phyloP scores from a whole-genome alignment of 2,888 invertebrate genomes.

The Cantharis nigra region DNA sequence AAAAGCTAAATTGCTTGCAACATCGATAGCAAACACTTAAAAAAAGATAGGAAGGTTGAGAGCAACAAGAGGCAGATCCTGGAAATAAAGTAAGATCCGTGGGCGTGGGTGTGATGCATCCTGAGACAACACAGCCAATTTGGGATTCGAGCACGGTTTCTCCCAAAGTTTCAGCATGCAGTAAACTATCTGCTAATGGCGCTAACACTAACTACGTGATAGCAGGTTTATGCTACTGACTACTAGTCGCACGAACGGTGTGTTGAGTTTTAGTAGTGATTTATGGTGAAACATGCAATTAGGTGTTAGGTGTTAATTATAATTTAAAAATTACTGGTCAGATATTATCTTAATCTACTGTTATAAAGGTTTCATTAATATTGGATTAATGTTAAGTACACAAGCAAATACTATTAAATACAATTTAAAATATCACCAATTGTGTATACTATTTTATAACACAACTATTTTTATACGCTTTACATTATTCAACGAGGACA shows the following conservation, averaged over 20 bases:
- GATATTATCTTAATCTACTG: slow-evolving; percentile 17
- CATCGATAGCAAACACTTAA: slow-evolving; percentile 37
- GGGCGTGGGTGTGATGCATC: slow-evolving; percentile 50
- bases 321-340: slow-evolving; percentile 13
- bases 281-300: slow-evolving; percentile 42
- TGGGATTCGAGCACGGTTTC: slow-evolving; percentile 42
- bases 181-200: slow-evolving; percentile 40
- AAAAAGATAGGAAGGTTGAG: slow-evolving; percentile 24
- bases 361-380: slow-evolving; percentile 33
- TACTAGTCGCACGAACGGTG: slow-evolving; percentile 43
- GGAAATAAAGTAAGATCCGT: slow-evolving; percentile 39
- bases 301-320: slow-evolving; percentile 30
- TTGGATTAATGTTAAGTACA: slow-evolving; percentile 15
- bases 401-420: slow-evolving; percentile 46
- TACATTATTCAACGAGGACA: slow-evolving; percentile 46
- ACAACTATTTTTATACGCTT: slow-evolving; percentile 30
- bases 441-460: slow-evolving; percentile 39
- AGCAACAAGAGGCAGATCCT: slow-evolving; percentile 28
- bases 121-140: slow-evolving; percentile 58
- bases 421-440: slow-evolving; percentile 55
- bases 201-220: slow-evolving; percentile 46
- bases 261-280: slow-evolving; percentile 39
- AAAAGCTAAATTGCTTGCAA: slow-evolving; percentile 36
- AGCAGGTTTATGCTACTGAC: slow-evolving; percentile 41
- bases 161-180: slow-evolving; percentile 46